Base-by-base conservation (phyloP, 2,797 vertebrate genomes). In the Limnodromus scolopaceus region DNA sequence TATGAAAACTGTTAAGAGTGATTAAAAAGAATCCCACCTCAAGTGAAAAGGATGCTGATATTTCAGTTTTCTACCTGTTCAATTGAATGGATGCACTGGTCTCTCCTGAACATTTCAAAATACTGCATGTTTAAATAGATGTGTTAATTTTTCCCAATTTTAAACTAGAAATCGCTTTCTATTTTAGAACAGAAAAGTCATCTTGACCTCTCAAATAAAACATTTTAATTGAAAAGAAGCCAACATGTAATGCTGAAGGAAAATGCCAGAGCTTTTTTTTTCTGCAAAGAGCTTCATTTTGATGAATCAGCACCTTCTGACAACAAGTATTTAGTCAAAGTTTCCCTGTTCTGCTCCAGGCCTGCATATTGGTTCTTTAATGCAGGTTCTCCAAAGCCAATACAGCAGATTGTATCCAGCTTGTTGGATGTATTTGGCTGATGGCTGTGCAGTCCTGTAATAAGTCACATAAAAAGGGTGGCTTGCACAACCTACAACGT, bases 201-300 rank as follows among this genome's bases (percentile, higher is more conserved):
- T 64, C 25, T 58, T 89, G 79, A 74, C 43, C 25, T 85, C 71
- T 66, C 58, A 85, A 79, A 89, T 85, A 54, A 89, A 92, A 66
- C 43, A 80, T 66, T 89, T 80, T 80, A 80, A 71, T 55, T 83
- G 71, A 93, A 88, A 95, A 80, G 64, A 77, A 85, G 5, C 9
- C 3, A 9, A 70, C 13, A 36, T 32, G 8, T 55, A 85, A 74
- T 48, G 39, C 15, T 48, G 58, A 74, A 84, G 68, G 38, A 92
- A 91, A 93, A 85, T 80, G 43, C 17, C 64, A 87, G 39, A 92
- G 39, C n/a, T n/a, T n/a, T n/a, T n/a, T n/a, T n/a, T n/a, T 91
- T 41, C 43, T 55, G 30, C 43, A 79, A 70, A 90, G 84, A 77
- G 18, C 11, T 86, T 92, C 6, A 39, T 85, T 94, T 70, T 2